phyloP scores from a whole-genome alignment of 1,140 invertebrate genomes.

The Trachymyrmex septentrionalis region DNA sequence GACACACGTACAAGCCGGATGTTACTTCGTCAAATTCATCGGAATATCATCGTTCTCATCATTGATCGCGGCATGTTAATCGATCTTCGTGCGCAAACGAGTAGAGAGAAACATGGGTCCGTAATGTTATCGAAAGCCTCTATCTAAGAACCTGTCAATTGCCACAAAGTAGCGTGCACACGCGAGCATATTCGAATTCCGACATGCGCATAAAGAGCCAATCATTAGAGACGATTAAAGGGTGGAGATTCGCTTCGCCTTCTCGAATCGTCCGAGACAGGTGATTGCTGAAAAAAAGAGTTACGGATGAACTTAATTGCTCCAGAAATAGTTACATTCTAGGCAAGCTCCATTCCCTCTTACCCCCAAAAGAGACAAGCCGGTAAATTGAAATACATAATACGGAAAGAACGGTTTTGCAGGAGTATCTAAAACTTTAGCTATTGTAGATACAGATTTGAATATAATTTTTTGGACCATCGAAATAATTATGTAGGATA shows the following conservation, averaged over 20 bases:
- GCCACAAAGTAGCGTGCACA: slow-evolving; percentile 58
- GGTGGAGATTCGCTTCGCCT: slow-evolving; percentile 26
- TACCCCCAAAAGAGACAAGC: neutral
- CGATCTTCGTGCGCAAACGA: slow-evolving; percentile 53
- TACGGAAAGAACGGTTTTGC: no score
- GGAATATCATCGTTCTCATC: slow-evolving; percentile 45
- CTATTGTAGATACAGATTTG: no score
- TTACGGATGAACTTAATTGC: neutral
- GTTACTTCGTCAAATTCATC: slow-evolving; percentile 56
- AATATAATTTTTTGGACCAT: no score
- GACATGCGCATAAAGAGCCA: slow-evolving; percentile 49
- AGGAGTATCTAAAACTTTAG: no score
- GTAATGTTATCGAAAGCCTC: slow-evolving; percentile 59
- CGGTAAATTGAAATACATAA: neutral
- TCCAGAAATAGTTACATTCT: slow-evolving; percentile 25
- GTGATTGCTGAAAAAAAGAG: neutral
- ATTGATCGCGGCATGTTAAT: slow-evolving; percentile 37
- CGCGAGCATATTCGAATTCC: slow-evolving; percentile 42
- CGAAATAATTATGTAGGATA: no score
- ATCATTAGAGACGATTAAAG: slow-evolving; percentile 63
- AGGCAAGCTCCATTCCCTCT: neutral
- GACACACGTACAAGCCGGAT: slow-evolving; percentile 14
- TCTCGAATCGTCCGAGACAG: neutral
- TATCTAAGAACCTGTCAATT: slow-evolving; percentile 66
- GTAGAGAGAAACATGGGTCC: slow-evolving; percentile 49